Percentiles rank a stretch among this genome's conserved stretches.
These are phyloP conservation scores for Chrysopilus asiliformis DNA, from an alignment of 2,888 invertebrate genomes.

Conservation along the genomic window DNA sequence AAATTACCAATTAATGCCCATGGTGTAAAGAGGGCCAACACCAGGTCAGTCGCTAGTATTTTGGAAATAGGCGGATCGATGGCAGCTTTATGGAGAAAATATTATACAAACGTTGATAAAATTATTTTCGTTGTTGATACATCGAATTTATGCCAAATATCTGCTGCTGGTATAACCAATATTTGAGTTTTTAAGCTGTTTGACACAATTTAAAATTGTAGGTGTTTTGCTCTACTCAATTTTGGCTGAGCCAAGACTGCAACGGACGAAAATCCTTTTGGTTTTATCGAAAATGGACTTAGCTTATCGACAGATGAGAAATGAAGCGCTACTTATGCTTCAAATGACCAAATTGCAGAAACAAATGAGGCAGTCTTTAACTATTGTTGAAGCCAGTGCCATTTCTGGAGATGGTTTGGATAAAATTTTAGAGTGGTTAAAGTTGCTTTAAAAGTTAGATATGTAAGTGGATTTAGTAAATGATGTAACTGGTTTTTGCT, in stretches of 20 bases:
- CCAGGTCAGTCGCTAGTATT: constrained; percentile 42
- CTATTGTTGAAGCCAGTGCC: constrained; percentile 60
- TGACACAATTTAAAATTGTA: constrained; percentile 26
- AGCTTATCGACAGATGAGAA: constrained; percentile 75
- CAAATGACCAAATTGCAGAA: constrained; percentile 55
- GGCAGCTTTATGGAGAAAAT: constrained; percentile 70
- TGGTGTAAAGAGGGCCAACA: constrained; percentile 6
- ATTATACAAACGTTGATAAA: constrained; percentile 50
- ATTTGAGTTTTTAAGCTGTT: background rate
- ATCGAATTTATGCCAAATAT: constrained; percentile 74
- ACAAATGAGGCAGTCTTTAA: constrained; percentile 53
- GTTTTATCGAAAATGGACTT: constrained; percentile 74
- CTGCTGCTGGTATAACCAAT: constrained; percentile 53
- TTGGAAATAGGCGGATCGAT: constrained; percentile 70
- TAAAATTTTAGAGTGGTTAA: constrained; percentile 49
- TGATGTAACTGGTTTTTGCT: too few species aligned
- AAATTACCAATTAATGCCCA: constrained; percentile 17
- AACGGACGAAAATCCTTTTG: constrained; percentile 53
- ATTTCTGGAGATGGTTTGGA: constrained; percentile 57
- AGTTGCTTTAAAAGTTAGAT: constrained; percentile 21
- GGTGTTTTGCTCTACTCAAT: constrained; percentile 68
- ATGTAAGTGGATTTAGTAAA: too few species aligned
- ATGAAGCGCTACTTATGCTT: constrained; percentile 71
- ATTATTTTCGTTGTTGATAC: constrained; percentile 72
- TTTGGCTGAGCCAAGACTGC: constrained; percentile 55